Conservation (phyloP, 2,113 vertebrate genomes). For the Crotalus helleri region DNA sequence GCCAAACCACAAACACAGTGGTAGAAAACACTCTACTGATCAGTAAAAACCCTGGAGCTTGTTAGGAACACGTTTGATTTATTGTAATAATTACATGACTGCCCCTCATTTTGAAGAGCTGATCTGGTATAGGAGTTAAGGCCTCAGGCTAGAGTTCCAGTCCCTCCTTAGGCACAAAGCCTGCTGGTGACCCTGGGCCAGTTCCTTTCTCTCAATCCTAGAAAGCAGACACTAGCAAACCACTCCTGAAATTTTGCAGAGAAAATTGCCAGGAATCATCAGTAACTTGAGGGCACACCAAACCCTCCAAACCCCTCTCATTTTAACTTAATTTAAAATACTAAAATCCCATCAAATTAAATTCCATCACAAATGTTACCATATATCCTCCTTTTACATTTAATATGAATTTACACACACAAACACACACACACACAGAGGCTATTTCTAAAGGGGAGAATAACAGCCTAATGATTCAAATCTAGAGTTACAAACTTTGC, state of each 20-base stretch:
- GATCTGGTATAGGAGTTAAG: neutral
- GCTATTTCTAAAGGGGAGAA: neutral
- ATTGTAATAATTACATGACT: too few relatives aligned
- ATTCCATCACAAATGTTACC: neutral
- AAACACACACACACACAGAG: neutral
- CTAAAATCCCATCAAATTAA: neutral
- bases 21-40: too few relatives aligned
- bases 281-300: neutral
- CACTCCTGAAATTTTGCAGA: neutral
- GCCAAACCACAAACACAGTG: too few relatives aligned
- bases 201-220: neutral
- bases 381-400: neutral
- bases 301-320: neutral
- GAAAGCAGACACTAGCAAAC: neutral
- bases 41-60: too few relatives aligned
- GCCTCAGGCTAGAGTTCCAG: neutral
- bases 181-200: neutral
- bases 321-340: neutral
- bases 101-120: too few relatives aligned
- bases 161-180: neutral
- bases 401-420: neutral
- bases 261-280: neutral
- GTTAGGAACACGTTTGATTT: too few relatives aligned
- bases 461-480: neutral
- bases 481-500: neutral